Conservation (phyloP, 2,797 vertebrate genomes). For the Leptoclinus maculatus region DNA sequence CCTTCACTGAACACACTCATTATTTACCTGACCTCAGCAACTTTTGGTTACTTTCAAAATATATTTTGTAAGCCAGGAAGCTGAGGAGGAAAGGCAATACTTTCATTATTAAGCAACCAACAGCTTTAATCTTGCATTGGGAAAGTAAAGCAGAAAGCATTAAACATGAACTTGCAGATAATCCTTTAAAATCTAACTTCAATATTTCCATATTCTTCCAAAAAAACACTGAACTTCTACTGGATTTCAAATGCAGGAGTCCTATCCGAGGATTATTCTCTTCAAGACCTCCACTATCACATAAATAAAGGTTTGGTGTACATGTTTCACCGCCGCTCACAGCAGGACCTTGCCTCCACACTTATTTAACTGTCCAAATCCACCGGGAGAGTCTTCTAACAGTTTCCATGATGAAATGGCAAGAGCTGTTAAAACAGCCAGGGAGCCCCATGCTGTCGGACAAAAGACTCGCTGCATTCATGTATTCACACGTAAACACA, state of each 20-base stretch:
- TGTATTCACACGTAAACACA: constrained; percentile 22
- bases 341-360: constrained; percentile 42
- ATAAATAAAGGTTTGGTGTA: constrained; percentile 22
- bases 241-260: constrained; percentile 2
- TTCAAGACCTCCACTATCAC: constrained; percentile 12
- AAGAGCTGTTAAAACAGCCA: constrained; percentile 54
- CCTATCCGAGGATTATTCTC: constrained; percentile 6
- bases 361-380: constrained; percentile 62
- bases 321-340: constrained; percentile 25
- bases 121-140: background rate
- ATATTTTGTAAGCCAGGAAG: background rate
- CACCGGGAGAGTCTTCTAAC: constrained; percentile 54
- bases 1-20: background rate
- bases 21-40: constrained; percentile 19
- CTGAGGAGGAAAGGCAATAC: background rate
- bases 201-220: constrained; percentile 1
- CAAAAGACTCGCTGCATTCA: constrained; percentile 2
- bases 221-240: background rate
- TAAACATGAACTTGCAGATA: background rate
- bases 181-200: background rate
- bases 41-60: constrained; percentile 7
- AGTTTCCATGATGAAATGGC: constrained; percentile 54
- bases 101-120: background rate
- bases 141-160: background rate
- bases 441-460: constrained; percentile 50